These are phyloP conservation scores for Brachyopa scutellaris DNA, from an alignment of 2,888 invertebrate species.

Conservation along the genomic window DNA sequence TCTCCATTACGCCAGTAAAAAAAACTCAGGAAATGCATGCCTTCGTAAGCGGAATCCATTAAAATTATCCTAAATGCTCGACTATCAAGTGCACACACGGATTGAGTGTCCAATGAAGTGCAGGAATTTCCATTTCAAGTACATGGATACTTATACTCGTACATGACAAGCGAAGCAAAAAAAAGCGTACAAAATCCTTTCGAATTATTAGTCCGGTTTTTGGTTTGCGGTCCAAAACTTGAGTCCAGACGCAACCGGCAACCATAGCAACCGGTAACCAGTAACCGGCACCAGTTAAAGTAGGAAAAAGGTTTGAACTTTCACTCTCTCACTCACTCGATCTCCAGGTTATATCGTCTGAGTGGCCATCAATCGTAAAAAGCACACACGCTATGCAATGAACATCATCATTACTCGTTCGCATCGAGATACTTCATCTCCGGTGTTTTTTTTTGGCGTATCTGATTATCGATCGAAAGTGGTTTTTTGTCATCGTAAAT, in stretches of 20 bases:
- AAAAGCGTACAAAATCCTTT: constrained; percentile 49
- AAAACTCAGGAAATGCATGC: constrained; percentile 44
- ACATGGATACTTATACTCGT: constrained; percentile 20
- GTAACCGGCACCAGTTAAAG: neutral
- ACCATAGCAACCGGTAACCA: neutral
- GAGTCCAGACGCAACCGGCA: neutral
- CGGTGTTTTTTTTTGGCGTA: constrained; percentile 14
- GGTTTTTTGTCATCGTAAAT: constrained; percentile 67
- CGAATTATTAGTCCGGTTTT: constrained; percentile 57
- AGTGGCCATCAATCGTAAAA: constrained; percentile 38
- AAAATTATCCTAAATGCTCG: constrained; percentile 50
- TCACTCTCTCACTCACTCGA: constrained; percentile 47
- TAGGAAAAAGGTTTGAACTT: constrained; percentile 50
- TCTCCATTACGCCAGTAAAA: constrained; percentile 31
- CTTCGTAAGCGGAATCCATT: constrained; percentile 47
- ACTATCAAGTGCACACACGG: constrained; percentile 58
- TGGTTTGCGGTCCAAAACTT: neutral
- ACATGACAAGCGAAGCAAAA: constrained; percentile 8
- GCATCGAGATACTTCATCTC: constrained; percentile 5
- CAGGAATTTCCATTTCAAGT: constrained; percentile 25
- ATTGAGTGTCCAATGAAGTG: constrained; percentile 15
- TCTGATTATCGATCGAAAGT: constrained; percentile 61
- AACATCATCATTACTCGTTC: constrained; percentile 46
- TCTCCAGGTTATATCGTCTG: neutral
- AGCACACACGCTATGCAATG: constrained; percentile 28